These are phyloP conservation scores for Himalopsyche phryganea DNA, from an alignment of 1,140 invertebrate genomes.

Conservation along the genomic window DNA sequence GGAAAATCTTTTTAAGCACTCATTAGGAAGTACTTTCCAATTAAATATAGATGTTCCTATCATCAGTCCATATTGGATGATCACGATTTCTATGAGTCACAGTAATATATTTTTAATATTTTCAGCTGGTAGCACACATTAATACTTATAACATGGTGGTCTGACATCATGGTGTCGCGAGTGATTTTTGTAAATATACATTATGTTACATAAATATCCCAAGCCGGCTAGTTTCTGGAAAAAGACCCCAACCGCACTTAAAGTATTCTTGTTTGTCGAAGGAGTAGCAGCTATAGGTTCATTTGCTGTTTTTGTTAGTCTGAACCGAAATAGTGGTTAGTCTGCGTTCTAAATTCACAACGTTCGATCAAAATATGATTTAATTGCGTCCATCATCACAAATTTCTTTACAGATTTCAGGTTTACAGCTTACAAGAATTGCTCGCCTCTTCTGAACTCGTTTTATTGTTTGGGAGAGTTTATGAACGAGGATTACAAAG, in stretches of 20 bases:
- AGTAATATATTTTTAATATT: too few relatives aligned
- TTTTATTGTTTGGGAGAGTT: slow-evolving; percentile 27
- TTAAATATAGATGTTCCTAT: too few relatives aligned
- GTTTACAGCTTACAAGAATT: slow-evolving; percentile 4
- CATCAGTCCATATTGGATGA: too few relatives aligned
- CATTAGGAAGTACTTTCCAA: too few relatives aligned
- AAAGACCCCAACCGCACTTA: neutral
- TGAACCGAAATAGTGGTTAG: slow-evolving; percentile 23
- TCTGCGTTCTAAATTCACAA: neutral
- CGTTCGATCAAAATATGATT: neutral
- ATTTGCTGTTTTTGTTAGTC: slow-evolving; percentile 1
- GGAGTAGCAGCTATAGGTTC: neutral
- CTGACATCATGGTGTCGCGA: neutral
- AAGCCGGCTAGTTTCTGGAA: slow-evolving; percentile 5
- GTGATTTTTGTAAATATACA: neutral
- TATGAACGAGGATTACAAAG: slow-evolving; percentile 15
- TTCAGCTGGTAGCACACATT: neutral
- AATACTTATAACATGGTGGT: slow-evolving; percentile 7
- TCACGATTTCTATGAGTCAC: too few relatives aligned
- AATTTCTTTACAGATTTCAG: slow-evolving; percentile 21
- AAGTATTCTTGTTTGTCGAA: slow-evolving; percentile 11
- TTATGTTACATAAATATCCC: slow-evolving; percentile 13
- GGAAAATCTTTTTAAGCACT: too few relatives aligned
- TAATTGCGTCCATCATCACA: slow-evolving; percentile 1
- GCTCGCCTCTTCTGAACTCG: slow-evolving; percentile 13